Evolutionary conservation across 2,888 invertebrate species (phyloP).

Genomic region (Dexiosoma caninum): DNA sequence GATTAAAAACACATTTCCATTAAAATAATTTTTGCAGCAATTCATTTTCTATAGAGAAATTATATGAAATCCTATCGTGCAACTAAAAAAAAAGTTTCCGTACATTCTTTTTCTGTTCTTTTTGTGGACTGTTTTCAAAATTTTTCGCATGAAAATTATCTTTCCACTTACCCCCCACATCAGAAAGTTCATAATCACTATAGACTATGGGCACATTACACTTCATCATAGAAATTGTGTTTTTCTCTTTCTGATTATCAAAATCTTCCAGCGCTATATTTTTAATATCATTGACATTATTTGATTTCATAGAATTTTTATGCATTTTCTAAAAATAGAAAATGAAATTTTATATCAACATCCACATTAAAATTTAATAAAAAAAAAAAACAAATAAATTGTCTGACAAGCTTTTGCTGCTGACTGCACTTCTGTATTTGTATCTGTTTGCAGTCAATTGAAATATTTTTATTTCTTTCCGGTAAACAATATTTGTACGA

Average conservation of each 20-base stretch:
- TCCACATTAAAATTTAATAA: not conserved
- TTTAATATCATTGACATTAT: slow-evolving; percentile 13
- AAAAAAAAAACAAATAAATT: not conserved
- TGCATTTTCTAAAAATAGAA: slow-evolving; percentile 41
- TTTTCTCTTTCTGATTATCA: slow-evolving; percentile 6
- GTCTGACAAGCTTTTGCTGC: not conserved
- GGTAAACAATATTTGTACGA: slow-evolving; percentile 12
- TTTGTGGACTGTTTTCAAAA: no score
- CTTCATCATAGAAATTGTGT: slow-evolving; percentile 6
- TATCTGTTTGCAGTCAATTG: not conserved
- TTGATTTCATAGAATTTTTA: slow-evolving; percentile 39
- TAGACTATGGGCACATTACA: slow-evolving; percentile 26
- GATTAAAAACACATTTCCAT: not conserved
- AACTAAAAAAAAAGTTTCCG: not conserved
- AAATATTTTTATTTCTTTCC: slow-evolving; percentile 34
- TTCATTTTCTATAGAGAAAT: not conserved
- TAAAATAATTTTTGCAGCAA: not conserved
- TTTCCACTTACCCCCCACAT: slow-evolving; percentile 19
- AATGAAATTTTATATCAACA: not conserved
- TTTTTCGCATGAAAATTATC: not conserved
- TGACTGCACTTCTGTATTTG: not conserved
- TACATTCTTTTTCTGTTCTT: no score
- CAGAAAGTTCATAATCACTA: slow-evolving; percentile 33
- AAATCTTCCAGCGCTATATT: not conserved
- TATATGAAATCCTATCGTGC: not conserved